phyloP scores from a whole-genome alignment of 2,797 vertebrate genomes.

The Arrhamphus sclerolepis region DNA sequence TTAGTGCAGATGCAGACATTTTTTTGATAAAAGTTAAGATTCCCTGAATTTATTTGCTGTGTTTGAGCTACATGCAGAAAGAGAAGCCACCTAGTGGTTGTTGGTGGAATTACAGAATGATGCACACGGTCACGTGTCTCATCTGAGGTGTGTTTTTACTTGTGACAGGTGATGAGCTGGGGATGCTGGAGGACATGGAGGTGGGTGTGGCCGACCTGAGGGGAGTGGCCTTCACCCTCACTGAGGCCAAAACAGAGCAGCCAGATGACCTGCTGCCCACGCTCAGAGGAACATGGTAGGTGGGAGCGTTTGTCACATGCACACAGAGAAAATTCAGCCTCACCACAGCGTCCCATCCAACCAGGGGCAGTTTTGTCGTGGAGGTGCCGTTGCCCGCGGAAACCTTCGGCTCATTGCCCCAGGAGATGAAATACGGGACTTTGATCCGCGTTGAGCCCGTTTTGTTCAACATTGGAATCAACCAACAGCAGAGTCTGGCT shows the following conservation, averaged over 20 bases:
- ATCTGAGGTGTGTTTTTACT: conserved; percentile 9
- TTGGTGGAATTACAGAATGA: too few relatives aligned
- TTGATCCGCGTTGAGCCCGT: conserved; percentile 86
- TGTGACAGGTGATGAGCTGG: conserved; percentile 89
- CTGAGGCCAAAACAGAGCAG: conserved; percentile 83
- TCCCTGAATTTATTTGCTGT: too few relatives aligned
- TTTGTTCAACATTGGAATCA: conserved; percentile 96
- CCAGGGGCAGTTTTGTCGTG: conserved; percentile 86
- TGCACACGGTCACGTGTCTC: not conserved
- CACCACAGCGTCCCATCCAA: conserved; percentile 18
- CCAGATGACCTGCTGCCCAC: conserved; percentile 83
- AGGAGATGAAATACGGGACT: conserved; percentile 87
- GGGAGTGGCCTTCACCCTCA: conserved; percentile 86
- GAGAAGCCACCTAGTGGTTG: too few relatives aligned
- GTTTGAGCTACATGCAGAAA: too few relatives aligned
- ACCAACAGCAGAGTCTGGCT: conserved; percentile 94
- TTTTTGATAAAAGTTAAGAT: too few relatives aligned
- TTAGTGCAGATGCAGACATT: too few relatives aligned
- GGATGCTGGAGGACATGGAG: conserved; percentile 97
- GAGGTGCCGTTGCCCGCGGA: conserved; percentile 87
- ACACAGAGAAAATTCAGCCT: not conserved
- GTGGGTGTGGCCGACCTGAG: conserved; percentile 90
- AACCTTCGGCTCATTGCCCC: conserved; percentile 85
- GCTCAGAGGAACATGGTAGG: conserved; percentile 80
- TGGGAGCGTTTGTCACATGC: not conserved